Base-by-base conservation (phyloP, 2,113 vertebrate genomes). In the Galbula dea region DNA sequence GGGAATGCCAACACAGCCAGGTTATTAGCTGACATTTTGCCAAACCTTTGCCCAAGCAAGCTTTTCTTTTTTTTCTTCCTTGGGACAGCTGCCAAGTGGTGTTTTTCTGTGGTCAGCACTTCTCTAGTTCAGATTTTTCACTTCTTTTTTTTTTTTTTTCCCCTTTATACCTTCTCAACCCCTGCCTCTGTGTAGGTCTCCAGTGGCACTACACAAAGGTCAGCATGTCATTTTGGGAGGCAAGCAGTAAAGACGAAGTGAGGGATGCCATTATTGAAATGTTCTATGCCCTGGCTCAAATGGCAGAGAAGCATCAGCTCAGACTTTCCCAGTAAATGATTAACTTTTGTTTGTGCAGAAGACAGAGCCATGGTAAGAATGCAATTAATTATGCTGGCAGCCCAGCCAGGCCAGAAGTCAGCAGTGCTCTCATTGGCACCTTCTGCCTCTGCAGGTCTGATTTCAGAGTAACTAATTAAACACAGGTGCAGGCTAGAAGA, bases 391-490 rank as follows among this genome's bases (percentile, higher is more conserved):
- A 87, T 2, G 1, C 61, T 4, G 11, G 85, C 93, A 91, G 90
- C 67, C 73, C 63, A 82, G 86, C 83, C 86, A 77, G 89, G 52
- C 84, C 89, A 67, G 89, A 92, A 96, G 94, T 58, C 83, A 89
- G 77, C 3, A 2, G 59, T 52, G 51, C 73, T 94, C 91, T 89
- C 2, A 2, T 84, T 94, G 73, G 82, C 87, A 83, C 89, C 87
- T 93, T 86, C 89, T 89, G 85, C 89, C 91, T 88, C 87, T 54
- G 69, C 82, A 89, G 93, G 93, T 90, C 91, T 95, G 95, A 87
- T 94, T 88, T 76, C 55, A 80, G 84, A 94, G 75, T 88, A 95
- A 88, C 95, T 96, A 94, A 95, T 96, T 96, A 95, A 96, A 88
- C 2, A 0, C 96, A 96, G 95, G 94, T 94, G 95, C 93, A 93